Evolutionary conservation across 35 echinoderm and acorn worm species (phyloP).

Genomic region (Holothuria glaberrima): DNA sequence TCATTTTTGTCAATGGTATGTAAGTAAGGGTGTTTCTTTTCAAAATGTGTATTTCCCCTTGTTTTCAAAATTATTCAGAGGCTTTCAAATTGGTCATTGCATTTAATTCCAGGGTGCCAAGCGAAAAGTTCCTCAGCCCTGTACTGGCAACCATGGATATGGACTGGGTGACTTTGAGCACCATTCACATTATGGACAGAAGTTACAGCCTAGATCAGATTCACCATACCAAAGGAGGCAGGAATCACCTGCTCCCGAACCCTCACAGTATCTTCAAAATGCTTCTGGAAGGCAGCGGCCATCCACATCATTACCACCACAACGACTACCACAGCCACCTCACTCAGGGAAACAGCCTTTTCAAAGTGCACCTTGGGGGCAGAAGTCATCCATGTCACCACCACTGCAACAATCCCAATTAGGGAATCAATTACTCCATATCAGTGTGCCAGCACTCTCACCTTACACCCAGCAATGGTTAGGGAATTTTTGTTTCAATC

Average conservation of each 20-base stretch:
- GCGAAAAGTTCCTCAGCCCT: neutral
- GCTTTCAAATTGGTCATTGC: too few species aligned
- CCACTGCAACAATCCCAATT: neutral
- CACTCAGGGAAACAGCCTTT: too few species aligned
- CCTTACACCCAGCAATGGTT: slow-evolving; percentile 56
- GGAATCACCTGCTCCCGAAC: neutral
- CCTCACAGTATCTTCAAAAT: too few species aligned
- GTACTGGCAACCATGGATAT: neutral
- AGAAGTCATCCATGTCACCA: neutral
- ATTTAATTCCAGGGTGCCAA: neutral
- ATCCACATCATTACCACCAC: too few species aligned
- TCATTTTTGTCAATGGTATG: too few species aligned
- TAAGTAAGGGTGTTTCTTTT: too few species aligned
- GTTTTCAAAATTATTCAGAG: too few species aligned
- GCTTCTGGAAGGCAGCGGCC: too few species aligned
- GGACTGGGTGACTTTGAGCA: neutral
- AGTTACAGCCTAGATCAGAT: neutral
- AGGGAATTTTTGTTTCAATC: slow-evolving; percentile 31
- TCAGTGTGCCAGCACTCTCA: neutral
- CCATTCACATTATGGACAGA: too few species aligned
- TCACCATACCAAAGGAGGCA: neutral
- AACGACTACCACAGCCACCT: too few species aligned
- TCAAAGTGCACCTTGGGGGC: neutral
- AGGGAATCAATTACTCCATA: too few species aligned
- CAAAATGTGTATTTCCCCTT: too few species aligned